phyloP scores from a whole-genome alignment of 1,140 invertebrate genomes.

The Whitmania pigra region DNA sequence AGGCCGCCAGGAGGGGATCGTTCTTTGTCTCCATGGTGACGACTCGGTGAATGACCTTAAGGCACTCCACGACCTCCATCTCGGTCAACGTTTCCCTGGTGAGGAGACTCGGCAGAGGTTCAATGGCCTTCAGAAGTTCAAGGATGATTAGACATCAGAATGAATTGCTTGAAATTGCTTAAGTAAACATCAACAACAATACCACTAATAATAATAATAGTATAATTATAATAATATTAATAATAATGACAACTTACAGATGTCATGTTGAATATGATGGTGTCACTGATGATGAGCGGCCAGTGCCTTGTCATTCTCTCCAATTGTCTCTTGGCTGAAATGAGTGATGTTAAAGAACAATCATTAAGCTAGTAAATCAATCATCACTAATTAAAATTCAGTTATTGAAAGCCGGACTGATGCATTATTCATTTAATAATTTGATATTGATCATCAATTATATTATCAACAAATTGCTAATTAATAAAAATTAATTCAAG shows the following conservation, averaged over 20 bases:
- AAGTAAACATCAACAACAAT: not conserved
- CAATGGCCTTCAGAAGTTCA: constrained; percentile 40
- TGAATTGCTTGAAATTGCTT: not conserved
- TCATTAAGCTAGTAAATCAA: not conserved
- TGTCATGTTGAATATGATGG: constrained; percentile 74
- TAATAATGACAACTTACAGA: constrained; percentile 48
- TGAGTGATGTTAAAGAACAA: not conserved
- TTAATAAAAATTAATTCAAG: too few relatives aligned
- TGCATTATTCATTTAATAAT: not conserved
- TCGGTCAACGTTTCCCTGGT: constrained; percentile 69
- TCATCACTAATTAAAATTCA: not conserved
- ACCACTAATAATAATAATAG: not conserved
- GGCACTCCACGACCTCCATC: constrained; percentile 72
- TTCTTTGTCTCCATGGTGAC: constrained; percentile 69
- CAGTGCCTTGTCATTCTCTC: constrained; percentile 73
- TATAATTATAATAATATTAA: too few relatives aligned
- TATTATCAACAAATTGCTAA: not conserved
- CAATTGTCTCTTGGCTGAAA: constrained; percentile 52
- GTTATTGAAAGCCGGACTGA: not conserved
- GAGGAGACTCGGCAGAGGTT: constrained; percentile 63
- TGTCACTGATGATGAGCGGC: constrained; percentile 79
- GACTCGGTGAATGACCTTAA: constrained; percentile 69
- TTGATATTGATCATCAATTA: not conserved
- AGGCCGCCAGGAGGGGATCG: constrained; percentile 58
- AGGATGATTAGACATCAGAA: not conserved